A percentile compares a stretch with the other conserved stretches of the same genome.
Conservation (phyloP, 2,888 invertebrate species). For the Torymus auratus region DNA sequence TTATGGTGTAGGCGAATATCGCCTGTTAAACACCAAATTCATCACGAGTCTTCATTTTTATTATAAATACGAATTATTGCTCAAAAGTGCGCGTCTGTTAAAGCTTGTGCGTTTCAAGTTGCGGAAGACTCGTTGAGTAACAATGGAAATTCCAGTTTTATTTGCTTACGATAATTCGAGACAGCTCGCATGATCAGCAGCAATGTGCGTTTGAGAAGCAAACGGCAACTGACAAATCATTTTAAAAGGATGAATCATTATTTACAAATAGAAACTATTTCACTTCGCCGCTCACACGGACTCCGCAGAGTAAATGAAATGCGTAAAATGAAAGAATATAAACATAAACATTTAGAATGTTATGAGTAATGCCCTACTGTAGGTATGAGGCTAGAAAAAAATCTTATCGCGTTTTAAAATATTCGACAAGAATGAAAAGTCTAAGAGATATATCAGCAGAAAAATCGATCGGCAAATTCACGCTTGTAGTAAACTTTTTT, state of each 20-base stretch:
- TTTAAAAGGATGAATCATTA: conserved; percentile 34
- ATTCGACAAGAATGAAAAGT: background rate
- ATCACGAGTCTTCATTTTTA: conserved; percentile 7
- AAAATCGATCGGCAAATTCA: too few relatives aligned
- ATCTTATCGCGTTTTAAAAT: too few relatives aligned
- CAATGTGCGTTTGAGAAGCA: conserved; percentile 9
- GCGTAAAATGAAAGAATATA: conserved; percentile 6
- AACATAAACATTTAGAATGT: conserved; percentile 6
- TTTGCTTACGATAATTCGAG: background rate
- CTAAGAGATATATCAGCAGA: background rate
- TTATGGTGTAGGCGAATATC: conserved; percentile 4
- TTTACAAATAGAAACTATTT: conserved; percentile 50
- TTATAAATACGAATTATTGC: conserved; percentile 31
- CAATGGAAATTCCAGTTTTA: background rate
- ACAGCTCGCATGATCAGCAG: background rate
- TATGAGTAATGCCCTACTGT: conserved; percentile 23
- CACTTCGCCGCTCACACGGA: background rate
- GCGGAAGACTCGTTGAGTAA: conserved; percentile 35
- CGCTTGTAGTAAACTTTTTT: too few relatives aligned
- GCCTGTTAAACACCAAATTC: conserved; percentile 3
- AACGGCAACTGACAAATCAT: conserved; percentile 36
- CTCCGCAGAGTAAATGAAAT: conserved; percentile 11
- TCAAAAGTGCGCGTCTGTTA: conserved; percentile 15
- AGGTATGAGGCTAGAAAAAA: background rate
- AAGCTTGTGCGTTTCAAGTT: conserved; percentile 34